These are phyloP conservation scores for Danio jaintianensis DNA, from an alignment of 2,797 vertebrate species.

Conservation along the genomic window DNA sequence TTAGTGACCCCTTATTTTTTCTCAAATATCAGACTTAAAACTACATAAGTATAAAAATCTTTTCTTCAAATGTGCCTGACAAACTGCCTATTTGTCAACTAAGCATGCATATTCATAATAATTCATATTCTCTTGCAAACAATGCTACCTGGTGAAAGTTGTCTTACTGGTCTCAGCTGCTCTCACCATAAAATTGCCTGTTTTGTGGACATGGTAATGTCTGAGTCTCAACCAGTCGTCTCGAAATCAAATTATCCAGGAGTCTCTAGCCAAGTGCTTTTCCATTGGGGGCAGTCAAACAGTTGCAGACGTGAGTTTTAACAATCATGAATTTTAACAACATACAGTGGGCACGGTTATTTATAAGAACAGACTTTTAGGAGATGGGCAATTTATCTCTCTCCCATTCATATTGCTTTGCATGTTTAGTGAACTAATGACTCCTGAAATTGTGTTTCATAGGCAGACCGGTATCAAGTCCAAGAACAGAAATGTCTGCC, in stretches of 20 bases:
- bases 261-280: background rate
- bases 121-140: background rate
- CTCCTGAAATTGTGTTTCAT: constrained; percentile 26
- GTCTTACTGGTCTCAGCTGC: background rate
- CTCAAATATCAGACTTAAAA: too few species aligned
- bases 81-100: too few species aligned
- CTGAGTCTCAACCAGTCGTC: background rate
- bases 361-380: background rate
- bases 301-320: background rate
- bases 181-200: background rate
- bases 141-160: background rate
- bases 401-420: background rate
- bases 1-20: too few species aligned
- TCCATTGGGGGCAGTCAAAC: background rate
- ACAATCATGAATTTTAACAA: constrained; percentile 10
- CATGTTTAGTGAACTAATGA: constrained; percentile 17
- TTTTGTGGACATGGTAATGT: background rate
- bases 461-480: background rate
- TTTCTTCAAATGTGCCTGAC: too few species aligned
- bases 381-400: constrained; percentile 15
- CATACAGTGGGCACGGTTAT: background rate
- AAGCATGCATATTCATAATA: too few species aligned
- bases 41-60: too few species aligned
- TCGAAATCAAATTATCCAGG: background rate
- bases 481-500: background rate